phyloP scores from a whole-genome alignment of 1,140 invertebrate species.

The Drosophila arawakana region DNA sequence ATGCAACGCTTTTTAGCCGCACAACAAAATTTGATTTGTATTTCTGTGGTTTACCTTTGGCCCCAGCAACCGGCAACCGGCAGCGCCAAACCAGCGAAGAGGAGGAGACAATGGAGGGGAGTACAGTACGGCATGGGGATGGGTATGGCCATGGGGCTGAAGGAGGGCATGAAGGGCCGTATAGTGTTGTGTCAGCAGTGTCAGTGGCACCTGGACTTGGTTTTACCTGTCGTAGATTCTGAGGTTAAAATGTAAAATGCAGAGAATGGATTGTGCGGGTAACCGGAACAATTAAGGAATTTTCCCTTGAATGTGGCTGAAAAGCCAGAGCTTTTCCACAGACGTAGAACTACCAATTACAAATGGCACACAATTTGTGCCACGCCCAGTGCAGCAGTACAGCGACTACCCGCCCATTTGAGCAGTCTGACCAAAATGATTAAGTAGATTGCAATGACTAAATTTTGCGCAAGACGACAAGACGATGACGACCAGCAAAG shows the following conservation, averaged over 20 bases:
- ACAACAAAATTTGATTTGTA: slow-evolving; percentile 83
- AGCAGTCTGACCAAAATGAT: slow-evolving; percentile 67
- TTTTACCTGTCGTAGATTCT: slow-evolving; percentile 72
- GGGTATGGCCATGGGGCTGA: not conserved
- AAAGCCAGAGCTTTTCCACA: not conserved
- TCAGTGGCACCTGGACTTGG: slow-evolving; percentile 77
- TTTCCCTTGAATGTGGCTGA: slow-evolving; percentile 29
- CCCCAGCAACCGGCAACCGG: slow-evolving; percentile 36
- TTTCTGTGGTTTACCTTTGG: slow-evolving; percentile 82
- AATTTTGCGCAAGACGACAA: slow-evolving; percentile 71
- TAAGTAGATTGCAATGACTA: slow-evolving; percentile 82
- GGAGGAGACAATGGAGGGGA: not conserved
- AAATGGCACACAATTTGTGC: slow-evolving; percentile 57
- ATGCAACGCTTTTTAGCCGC: slow-evolving; percentile 72
- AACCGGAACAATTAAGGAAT: slow-evolving; percentile 83
- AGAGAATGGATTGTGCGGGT: slow-evolving; percentile 83
- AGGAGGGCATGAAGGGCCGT: not conserved
- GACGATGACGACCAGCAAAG: slow-evolving; percentile 57
- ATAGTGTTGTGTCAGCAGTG: slow-evolving; percentile 52
- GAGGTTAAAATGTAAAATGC: slow-evolving; percentile 83
- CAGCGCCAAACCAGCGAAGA: slow-evolving; percentile 13
- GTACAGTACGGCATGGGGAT: not conserved
- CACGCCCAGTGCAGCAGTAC: slow-evolving; percentile 4
- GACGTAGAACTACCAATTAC: slow-evolving; percentile 59
- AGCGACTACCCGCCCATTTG: not conserved